Conservation (phyloP, 2,797 vertebrate genomes). For the Hemibagrus guttatus region DNA sequence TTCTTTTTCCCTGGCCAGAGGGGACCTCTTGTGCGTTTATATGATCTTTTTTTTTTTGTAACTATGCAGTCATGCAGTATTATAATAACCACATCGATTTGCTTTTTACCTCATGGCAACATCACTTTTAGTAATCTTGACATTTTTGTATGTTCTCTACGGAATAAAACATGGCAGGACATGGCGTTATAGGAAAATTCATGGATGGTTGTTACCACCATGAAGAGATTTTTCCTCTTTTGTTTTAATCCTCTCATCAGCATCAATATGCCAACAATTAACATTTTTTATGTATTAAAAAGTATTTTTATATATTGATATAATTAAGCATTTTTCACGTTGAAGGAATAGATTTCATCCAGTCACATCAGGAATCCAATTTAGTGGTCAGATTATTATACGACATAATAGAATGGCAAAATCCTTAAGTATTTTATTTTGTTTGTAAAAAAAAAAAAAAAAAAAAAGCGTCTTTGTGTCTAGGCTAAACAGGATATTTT, state of each 20-base stretch:
- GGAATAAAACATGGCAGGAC: neutral
- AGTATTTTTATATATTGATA: neutral
- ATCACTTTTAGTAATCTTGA: neutral
- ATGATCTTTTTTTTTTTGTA: constrained; percentile 11
- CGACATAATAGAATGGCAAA: neutral
- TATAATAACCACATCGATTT: neutral
- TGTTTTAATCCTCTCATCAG: neutral
- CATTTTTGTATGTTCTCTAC: neutral
- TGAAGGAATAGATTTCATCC: neutral
- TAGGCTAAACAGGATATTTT: neutral
- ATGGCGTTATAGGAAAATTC: neutral
- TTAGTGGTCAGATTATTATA: neutral
- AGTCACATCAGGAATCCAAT: neutral
- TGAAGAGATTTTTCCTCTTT: neutral
- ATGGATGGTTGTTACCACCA: neutral
- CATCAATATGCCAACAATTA: neutral
- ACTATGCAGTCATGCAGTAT: constrained; percentile 14
- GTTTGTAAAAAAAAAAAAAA: neutral
- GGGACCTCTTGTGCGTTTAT: neutral
- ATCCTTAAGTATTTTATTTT: neutral
- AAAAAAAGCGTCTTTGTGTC: neutral
- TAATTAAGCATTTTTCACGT: neutral
- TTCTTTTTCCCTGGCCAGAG: constrained; percentile 15
- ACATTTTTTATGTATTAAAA: too few relatives aligned
- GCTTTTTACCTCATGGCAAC: neutral